Evolutionary conservation across 2,797 vertebrate genomes (phyloP).

Genomic region (Micrastur ruficollis): DNA sequence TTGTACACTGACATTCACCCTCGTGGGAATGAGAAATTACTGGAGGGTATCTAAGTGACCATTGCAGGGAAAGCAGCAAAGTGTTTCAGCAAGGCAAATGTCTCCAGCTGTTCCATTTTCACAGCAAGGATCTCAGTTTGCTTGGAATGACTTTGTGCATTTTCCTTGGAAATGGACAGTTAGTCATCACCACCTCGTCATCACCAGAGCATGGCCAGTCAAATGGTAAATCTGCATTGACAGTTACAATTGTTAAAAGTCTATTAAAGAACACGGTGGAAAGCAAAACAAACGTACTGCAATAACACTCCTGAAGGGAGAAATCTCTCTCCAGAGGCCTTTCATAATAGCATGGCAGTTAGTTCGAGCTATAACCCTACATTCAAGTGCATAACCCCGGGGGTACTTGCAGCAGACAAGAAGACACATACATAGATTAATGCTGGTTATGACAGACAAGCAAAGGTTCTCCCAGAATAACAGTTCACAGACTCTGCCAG

Average conservation of each 20-base stretch:
- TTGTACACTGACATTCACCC: neutral
- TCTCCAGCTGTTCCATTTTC: neutral
- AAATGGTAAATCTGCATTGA: neutral
- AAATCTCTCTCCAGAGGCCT: neutral
- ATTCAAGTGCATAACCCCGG: neutral
- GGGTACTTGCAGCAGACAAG: neutral
- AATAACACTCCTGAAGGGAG: neutral
- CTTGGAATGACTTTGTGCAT: neutral
- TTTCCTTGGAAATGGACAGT: neutral
- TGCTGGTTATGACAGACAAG: neutral
- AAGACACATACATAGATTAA: neutral
- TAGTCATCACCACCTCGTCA: neutral
- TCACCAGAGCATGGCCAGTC: neutral
- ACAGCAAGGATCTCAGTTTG: fast-evolving
- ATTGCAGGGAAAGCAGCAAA: neutral
- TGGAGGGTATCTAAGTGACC: neutral
- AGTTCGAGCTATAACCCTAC: neutral
- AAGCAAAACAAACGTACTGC: neutral
- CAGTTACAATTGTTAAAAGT: neutral
- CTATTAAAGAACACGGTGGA: neutral
- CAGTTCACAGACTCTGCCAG: neutral
- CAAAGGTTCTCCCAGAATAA: neutral
- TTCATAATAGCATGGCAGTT: neutral
- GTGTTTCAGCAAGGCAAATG: neutral
- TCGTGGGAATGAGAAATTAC: neutral